These are phyloP conservation scores for Pituophis catenifer DNA, from an alignment of 2,113 vertebrate genomes.

Conservation along the genomic window DNA sequence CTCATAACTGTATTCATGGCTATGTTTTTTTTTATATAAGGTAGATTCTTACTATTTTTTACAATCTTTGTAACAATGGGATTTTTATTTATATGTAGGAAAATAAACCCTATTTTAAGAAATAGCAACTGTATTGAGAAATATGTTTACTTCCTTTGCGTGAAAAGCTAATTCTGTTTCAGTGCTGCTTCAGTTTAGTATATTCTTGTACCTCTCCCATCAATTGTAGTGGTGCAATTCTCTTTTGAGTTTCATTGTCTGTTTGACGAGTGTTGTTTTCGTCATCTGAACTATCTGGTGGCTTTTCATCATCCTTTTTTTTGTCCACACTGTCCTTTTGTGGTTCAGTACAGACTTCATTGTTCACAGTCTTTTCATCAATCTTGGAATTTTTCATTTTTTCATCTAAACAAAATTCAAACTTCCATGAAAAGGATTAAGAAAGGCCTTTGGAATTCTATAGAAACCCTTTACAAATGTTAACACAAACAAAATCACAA, in stretches of 20 bases:
- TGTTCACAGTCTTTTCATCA: slow-evolving; percentile 31
- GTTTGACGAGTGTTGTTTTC: slow-evolving; percentile 38
- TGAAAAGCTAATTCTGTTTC: not conserved
- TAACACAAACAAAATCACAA: not conserved
- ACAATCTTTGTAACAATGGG: not conserved
- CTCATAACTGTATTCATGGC: not conserved
- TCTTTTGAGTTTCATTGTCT: slow-evolving; percentile 45
- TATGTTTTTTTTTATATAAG: not conserved
- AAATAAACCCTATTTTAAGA: not conserved
- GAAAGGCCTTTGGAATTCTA: not conserved
- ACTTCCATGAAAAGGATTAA: not conserved
- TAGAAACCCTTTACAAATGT: not conserved
- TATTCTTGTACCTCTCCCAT: slow-evolving; percentile 70
- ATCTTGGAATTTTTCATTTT: slow-evolving; percentile 22
- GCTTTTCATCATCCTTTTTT: slow-evolving; percentile 23
- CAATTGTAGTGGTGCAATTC: slow-evolving; percentile 70
- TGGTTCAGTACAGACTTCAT: slow-evolving; percentile 11
- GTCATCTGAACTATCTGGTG: slow-evolving; percentile 45
- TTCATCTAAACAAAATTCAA: slow-evolving; percentile 44
- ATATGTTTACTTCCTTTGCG: not conserved
- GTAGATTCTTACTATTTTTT: not conserved
- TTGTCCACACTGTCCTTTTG: slow-evolving; percentile 16
- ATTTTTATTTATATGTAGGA: not conserved
- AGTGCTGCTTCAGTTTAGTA: not conserved
- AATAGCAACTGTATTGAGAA: not conserved